Percentiles rank a stretch among this genome's conserved stretches.
phyloP scores from a whole-genome alignment of 2,797 vertebrate species.

The Bradypodion pumilum region DNA sequence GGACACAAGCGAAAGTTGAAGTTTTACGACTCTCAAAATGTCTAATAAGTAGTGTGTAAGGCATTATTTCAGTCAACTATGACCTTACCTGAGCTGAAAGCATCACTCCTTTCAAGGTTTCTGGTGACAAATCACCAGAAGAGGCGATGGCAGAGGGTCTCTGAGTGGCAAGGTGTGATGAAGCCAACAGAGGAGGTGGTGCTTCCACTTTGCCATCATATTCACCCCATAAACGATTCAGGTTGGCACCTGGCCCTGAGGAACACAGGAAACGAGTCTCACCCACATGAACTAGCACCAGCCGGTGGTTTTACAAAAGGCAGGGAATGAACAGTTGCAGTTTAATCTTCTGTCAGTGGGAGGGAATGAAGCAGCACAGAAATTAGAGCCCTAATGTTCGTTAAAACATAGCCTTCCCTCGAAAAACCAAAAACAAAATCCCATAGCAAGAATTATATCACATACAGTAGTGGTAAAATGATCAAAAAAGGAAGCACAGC shows the following conservation, averaged over 20 bases:
- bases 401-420: conserved; percentile 50
- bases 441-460: conserved; percentile 11
- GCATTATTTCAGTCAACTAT: neutral
- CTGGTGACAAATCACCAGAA: conserved; percentile 74
- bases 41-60: neutral
- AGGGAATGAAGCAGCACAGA: conserved; percentile 18
- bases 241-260: conserved; percentile 88
- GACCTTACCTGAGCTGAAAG: conserved; percentile 82
- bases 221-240: conserved; percentile 79
- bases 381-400: conserved; percentile 29
- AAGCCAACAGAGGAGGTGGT: conserved; percentile 76
- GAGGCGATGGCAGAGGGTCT: conserved; percentile 73
- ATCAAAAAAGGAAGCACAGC: neutral
- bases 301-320: conserved; percentile 76
- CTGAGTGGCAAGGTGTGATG: conserved; percentile 75
- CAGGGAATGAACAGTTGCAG: conserved; percentile 66
- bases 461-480: neutral
- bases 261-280: conserved; percentile 94
- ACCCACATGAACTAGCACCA: conserved; percentile 85
- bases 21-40: neutral
- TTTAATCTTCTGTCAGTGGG: conserved; percentile 42
- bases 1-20: neutral
- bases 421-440: conserved; percentile 40
- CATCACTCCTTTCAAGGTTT: conserved; percentile 70
- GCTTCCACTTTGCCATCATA: conserved; percentile 76